Conservation (phyloP, 2,888 invertebrate genomes). For the Reticulitermes lucifugus region DNA sequence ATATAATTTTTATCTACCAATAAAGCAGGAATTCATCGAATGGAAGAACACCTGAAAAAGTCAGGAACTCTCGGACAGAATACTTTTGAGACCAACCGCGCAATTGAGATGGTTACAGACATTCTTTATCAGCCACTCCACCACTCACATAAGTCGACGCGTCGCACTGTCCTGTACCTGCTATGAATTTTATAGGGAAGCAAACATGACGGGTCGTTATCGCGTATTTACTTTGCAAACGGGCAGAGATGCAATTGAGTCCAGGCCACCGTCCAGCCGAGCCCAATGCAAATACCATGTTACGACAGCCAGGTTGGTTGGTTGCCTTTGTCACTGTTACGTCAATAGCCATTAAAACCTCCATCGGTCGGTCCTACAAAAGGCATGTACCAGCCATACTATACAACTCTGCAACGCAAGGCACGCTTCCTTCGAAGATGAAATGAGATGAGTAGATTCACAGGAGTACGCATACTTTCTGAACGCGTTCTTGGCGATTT, state of each 20-base stretch:
- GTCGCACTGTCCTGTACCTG: not conserved
- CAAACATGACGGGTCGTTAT: not conserved
- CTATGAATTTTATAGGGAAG: not conserved
- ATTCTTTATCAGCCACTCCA: not conserved
- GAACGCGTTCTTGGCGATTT: too few species aligned
- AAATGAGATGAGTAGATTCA: too few species aligned
- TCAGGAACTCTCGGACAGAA: not conserved
- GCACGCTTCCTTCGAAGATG: too few species aligned
- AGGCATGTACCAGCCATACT: not conserved
- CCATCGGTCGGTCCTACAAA: not conserved
- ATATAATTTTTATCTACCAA: not conserved
- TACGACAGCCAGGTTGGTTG: not conserved
- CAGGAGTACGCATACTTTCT: too few species aligned
- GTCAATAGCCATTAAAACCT: slow-evolving; percentile 14
- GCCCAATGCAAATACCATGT: not conserved
- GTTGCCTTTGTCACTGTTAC: slow-evolving; percentile 2
- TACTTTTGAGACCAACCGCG: not conserved
- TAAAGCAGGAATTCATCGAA: not conserved
- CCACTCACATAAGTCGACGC: not conserved
- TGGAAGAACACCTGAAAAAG: too few species aligned
- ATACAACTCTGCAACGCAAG: not conserved
- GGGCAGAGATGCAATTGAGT: slow-evolving; percentile 10
- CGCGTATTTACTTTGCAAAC: slow-evolving; percentile 19
- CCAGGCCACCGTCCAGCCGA: not conserved
- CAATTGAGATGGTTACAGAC: not conserved